Base-by-base conservation (phyloP, 2,113 vertebrate genomes). In the Cyprinodon variegatus region DNA sequence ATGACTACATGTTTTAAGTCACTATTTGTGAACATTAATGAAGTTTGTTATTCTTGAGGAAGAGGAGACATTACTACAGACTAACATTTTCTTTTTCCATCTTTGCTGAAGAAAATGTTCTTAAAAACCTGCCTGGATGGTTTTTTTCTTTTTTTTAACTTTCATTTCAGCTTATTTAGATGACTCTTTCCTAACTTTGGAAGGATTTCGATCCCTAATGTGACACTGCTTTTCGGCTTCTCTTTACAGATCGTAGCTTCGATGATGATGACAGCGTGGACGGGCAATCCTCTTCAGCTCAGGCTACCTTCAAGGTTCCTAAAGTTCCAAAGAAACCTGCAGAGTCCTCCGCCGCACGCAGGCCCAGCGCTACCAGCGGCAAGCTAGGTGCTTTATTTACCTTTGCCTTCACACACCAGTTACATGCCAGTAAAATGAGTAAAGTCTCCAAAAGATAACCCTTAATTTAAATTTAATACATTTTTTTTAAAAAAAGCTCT, bases 201-300 rank as follows among this genome's bases (percentile, higher is more conserved):
- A 14, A 57, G 7, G 50, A 57, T 57, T n/a, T 57, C 10, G 22
- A 3, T 5, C 29, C 45, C 4, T 83, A 84, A 82, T 3, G 0
- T 88, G 60, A 88, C 13, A 1, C 22, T 40, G 0, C 17, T 12
- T 72, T 6, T 69, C 75, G 22, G 36, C 46, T 45, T 37, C 69
- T 76, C 83, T 81, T 88, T n/a, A 72, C 81, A 98, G 97, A 99
- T 94, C 98, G 97, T 92, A 98, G 96, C 94, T 99, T 97, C 84
- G 98, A 99, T 76, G 98, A 99, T 92, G 96, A 98, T 57, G 98
- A 99, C 83, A 97, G 97, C 22, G 96, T 97, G 96, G 98, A 99
- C 93, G 98, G 97, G 91, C 96, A 95, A 83, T 94, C 96, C 15
- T 96, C 96, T 29, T 95, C 97, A 70, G 93, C 96, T 91, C 95